These are phyloP conservation scores for Dasypogon diadema DNA, from an alignment of 2,888 invertebrate genomes.

Conservation along the genomic window DNA sequence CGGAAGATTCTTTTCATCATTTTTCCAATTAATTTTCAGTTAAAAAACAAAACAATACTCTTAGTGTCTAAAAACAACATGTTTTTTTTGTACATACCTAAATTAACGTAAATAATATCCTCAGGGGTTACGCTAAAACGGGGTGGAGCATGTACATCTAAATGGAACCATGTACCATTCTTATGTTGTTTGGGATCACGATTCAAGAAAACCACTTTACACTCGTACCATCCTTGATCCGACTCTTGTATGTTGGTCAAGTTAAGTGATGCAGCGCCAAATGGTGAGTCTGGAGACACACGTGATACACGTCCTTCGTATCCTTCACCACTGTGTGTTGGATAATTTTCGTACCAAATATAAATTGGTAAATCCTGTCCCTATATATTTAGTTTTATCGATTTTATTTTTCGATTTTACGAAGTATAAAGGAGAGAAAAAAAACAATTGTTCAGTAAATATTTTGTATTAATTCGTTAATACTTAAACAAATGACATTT, in stretches of 20 bases:
- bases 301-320: constrained; percentile 93
- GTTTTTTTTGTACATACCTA: constrained; percentile 71
- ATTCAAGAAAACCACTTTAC: constrained; percentile 94
- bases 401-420: constrained; percentile 5
- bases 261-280: constrained; percentile 94
- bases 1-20: not conserved
- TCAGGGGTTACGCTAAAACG: constrained; percentile 95
- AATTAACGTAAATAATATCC: constrained; percentile 95
- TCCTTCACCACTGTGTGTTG: constrained; percentile 94
- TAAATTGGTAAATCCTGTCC: constrained; percentile 97
- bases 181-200: constrained; percentile 91
- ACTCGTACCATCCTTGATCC: constrained; percentile 98
- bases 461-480: not conserved
- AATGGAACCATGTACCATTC: constrained; percentile 98
- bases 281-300: constrained; percentile 87
- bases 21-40: not conserved
- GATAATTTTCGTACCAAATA: constrained; percentile 98
- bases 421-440: constrained; percentile 33
- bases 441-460: constrained; percentile 37
- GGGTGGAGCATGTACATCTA: constrained; percentile 97
- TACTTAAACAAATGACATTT: not conserved
- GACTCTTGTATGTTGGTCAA: constrained; percentile 92
- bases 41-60: not conserved
- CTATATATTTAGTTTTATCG: constrained; percentile 70
- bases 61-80: not conserved